Evolutionary conservation across 2,797 vertebrate species (phyloP), one percentile per base, ranked within the genome.

Genomic region (Valencia hispanica): DNA sequence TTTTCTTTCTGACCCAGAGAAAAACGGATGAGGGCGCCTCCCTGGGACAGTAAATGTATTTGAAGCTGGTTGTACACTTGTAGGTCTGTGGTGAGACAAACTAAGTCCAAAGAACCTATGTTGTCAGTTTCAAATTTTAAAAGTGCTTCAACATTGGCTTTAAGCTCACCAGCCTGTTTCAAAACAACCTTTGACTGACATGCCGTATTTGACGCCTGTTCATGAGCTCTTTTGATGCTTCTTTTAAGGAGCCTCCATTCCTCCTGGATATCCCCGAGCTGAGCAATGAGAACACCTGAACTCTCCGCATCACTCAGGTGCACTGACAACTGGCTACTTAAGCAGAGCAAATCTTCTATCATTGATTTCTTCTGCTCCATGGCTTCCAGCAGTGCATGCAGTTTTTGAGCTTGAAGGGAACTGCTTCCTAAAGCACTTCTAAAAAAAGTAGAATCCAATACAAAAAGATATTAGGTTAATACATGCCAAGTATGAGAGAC

Each of bases 1-100:
- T 94, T 95, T 83, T 98, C 97, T 79, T 94, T 95, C 57, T 94
- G 92, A 68, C 96, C 96, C 83, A 97, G 93, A 81, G 94, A 93
- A 83, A 96, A 96, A 79, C 94, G 94, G 80, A 94, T 92, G 25
- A 96, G 95, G 68, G 94, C 80, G 22, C 97, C 95, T 17, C 92
- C 89, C 70, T 79, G 90, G 59, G 94, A 95, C 84, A 93, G 94
- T 15, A 99, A 89, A 1, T 91, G 69, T 18, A 91, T 83, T 91
- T 96, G 93, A 9, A 89, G 83, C 18, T 94, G 95, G 53, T 93
- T 94, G 68, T 94, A 91, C 20, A 92, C 87, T 79, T 94, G 91
- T 0, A 98, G 72, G 68, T 97, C 96, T 70, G 94, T 87, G 18
- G 83, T 88, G 78, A 95, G 85, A 39, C 93, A 79, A 0, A 94